Evolutionary conservation across 2,797 vertebrate species (phyloP), one percentile per base, ranked within the genome.

Genomic region (Malacoctenus gilli): DNA sequence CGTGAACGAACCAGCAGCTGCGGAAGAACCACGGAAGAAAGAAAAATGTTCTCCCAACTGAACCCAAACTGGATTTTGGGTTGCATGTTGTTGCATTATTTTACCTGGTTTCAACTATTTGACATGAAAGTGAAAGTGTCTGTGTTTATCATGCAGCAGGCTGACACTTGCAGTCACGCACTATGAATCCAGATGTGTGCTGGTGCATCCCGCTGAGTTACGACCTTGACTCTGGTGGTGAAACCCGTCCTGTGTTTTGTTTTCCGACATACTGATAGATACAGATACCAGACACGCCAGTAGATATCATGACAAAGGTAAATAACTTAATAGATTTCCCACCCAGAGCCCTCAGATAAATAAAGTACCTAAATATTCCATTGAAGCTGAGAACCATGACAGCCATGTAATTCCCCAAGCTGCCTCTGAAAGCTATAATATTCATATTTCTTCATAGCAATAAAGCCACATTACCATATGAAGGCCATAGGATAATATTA

Each of bases 401-500:
- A 87, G 69, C 77, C 78, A 77, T 85, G 77, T 85, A 79, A 89
- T 84, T 86, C 70, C 65, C 61, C 83, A 79, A 86, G 75, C 83
- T 72, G 49, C 54, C 66, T 68, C 69, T 83, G 68, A 83, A 87
- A 86, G 72, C 69, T 77, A 64, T 68, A 74, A 68, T 77, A 74
- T 85, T 85, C 72, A 64, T 77, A 77, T 78, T 77, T 68, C 64
- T 79, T 66, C 70, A 62, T 67, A 79, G 67, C 40, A 72, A 78
- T 79, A 63, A 80, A 85, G 53, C 53, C 56, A 79, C 75, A 82
- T 84, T 87, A 85, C 72, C 83, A 83, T 85, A 82, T 78, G 70
- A 79, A 79, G 80, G 75, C 77, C 72, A 85, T 85, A 85, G 69
- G 67, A 85, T 87, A 85, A 84, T 85, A 80, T 82, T 82, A 77